Percentiles rank a stretch among this genome's conserved stretches.
Evolutionary conservation across 1,140 invertebrate genomes (phyloP).

Genomic region (Dendroctonus ponderosae): DNA sequence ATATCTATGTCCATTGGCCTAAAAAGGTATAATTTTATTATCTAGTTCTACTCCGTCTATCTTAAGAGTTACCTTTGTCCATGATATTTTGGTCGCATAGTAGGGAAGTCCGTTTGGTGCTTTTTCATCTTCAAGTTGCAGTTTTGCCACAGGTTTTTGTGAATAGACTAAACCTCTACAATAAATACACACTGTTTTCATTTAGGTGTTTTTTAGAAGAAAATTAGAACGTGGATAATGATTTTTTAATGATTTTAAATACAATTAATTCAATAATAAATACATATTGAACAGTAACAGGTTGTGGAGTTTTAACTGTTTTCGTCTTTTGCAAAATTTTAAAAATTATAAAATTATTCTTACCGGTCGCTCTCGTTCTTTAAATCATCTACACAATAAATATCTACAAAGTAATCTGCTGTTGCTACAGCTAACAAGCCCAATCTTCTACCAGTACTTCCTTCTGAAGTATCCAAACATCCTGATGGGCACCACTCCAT

Average conservation of each 20-base stretch:
- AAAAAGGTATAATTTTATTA: slow-evolving; percentile 12
- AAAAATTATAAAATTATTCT: slow-evolving; percentile 2
- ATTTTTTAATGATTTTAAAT: too few relatives aligned
- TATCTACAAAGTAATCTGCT: slow-evolving; percentile 61
- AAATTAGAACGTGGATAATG: too few relatives aligned
- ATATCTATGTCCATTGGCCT: slow-evolving; percentile 10
- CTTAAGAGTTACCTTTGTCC: slow-evolving; percentile 44
- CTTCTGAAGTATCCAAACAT: slow-evolving; percentile 49
- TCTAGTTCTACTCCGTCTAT: not conserved
- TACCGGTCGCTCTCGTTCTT: slow-evolving; percentile 31
- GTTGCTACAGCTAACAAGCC: slow-evolving; percentile 70
- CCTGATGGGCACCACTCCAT: slow-evolving; percentile 77
- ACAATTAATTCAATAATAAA: too few relatives aligned
- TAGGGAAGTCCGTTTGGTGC: slow-evolving; percentile 29
- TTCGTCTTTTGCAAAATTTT: too few relatives aligned
- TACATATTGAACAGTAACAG: too few relatives aligned
- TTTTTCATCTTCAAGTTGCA: slow-evolving; percentile 32
- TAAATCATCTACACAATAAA: slow-evolving; percentile 59
- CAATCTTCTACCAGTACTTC: slow-evolving; percentile 51
- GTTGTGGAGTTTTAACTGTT: too few relatives aligned
- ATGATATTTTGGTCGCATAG: slow-evolving; percentile 47
- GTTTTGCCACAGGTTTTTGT: slow-evolving; percentile 43
- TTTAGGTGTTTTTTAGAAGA: too few relatives aligned
- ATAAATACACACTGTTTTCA: too few relatives aligned
- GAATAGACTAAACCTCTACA: slow-evolving; percentile 44